Conservation (phyloP, 2,888 invertebrate species). For the Chaetoderma sp. region DNA sequence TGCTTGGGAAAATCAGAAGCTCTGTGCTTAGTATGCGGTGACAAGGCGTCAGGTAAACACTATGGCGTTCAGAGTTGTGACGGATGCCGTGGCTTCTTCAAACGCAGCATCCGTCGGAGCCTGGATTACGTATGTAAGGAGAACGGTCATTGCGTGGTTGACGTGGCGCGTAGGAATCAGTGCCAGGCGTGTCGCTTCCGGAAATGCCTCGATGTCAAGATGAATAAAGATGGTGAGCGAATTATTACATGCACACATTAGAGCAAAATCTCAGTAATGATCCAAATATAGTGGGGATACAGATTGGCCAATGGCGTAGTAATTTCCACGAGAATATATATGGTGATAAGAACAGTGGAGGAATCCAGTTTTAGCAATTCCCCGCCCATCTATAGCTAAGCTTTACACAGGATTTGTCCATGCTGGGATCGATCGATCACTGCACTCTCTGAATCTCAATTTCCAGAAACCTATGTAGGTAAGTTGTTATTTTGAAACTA, state of each 20-base stretch:
- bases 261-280: too few species aligned
- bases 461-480: too few species aligned
- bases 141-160: constrained; percentile 86
- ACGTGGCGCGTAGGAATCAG: constrained; percentile 91
- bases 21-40: constrained; percentile 70
- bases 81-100: constrained; percentile 88
- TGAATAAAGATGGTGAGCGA: constrained; percentile 91
- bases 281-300: too few species aligned
- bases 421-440: too few species aligned
- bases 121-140: constrained; percentile 94
- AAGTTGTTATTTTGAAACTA: too few species aligned
- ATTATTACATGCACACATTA: not conserved
- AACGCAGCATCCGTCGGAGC: constrained; percentile 88
- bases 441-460: too few species aligned
- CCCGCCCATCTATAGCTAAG: too few species aligned
- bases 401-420: too few species aligned
- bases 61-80: constrained; percentile 73
- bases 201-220: constrained; percentile 90
- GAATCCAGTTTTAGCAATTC: too few species aligned
- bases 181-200: constrained; percentile 94
- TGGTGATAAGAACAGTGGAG: too few species aligned
- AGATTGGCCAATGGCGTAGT: too few species aligned
- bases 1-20: constrained; percentile 72
- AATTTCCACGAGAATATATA: too few species aligned
- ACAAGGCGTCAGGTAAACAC: constrained; percentile 73